A percentile compares a stretch with the other conserved stretches of the same genome.
Evolutionary conservation across 1,140 invertebrate genomes (phyloP).

Genomic region (Chionoecetes opilio): DNA sequence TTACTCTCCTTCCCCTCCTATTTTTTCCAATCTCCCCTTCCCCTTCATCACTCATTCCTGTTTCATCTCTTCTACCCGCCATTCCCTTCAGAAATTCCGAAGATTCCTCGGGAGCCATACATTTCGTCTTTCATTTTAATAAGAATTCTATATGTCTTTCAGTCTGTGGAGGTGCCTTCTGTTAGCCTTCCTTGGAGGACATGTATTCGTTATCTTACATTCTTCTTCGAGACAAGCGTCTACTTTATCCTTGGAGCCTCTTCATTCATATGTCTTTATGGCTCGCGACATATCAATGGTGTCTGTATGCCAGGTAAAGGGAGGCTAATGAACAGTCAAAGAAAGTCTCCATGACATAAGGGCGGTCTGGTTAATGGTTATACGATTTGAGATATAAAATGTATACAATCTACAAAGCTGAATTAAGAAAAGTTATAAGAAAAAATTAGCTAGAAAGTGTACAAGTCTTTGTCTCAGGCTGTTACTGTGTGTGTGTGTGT

Average conservation of each 20-base stretch:
- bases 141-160: background rate
- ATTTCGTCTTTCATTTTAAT: background rate
- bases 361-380: background rate
- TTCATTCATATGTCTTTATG: background rate
- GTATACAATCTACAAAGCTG: background rate
- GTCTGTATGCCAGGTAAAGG: background rate
- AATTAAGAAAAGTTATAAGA: background rate
- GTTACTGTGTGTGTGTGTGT: background rate
- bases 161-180: background rate
- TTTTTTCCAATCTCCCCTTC: background rate
- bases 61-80: background rate
- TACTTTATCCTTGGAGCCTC: background rate
- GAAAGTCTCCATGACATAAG: background rate
- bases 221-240: background rate
- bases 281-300: background rate
- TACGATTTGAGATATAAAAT: background rate
- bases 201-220: background rate
- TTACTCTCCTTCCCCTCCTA: conserved; percentile 1
- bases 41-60: conserved; percentile 27
- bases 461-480: background rate
- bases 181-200: background rate
- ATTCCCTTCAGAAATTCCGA: background rate
- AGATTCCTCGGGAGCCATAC: background rate
- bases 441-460: background rate
- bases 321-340: background rate